Conservation (phyloP, 2,113 vertebrate genomes). For the Hippocampus barbouri region DNA sequence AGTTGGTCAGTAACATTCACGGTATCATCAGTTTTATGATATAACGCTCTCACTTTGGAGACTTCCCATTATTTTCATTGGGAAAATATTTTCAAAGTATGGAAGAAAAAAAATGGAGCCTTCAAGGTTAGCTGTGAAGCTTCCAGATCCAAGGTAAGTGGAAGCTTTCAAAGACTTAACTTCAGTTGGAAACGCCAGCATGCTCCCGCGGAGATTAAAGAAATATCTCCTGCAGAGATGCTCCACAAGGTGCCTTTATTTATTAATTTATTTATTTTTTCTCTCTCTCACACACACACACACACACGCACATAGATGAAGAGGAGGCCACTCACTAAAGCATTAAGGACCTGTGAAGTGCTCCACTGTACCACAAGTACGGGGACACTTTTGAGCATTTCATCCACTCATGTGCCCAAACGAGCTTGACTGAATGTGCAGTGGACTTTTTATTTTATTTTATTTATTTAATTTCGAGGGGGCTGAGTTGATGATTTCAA, state of each 20-base stretch:
- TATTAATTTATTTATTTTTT: too few relatives aligned
- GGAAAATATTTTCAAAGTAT: background rate
- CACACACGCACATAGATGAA: slow-evolving; percentile 7
- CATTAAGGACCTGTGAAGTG: slow-evolving; percentile 28
- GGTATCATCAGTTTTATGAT: background rate
- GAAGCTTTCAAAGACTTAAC: slow-evolving; percentile 39
- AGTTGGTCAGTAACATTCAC: background rate
- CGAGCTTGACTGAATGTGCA: background rate
- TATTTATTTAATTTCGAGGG: background rate
- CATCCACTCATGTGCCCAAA: background rate
- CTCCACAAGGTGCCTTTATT: slow-evolving; percentile 27
- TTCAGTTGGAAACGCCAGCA: slow-evolving; percentile 19
- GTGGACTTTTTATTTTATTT: background rate
- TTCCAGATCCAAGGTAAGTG: slow-evolving; percentile 31
- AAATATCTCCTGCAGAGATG: slow-evolving; percentile 21
- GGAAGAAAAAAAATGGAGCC: background rate
- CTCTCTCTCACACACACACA: background rate
- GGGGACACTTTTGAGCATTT: background rate
- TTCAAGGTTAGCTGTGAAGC: slow-evolving; percentile 41
- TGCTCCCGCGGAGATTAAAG: slow-evolving; percentile 47
- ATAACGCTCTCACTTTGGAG: background rate
- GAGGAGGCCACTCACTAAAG: slow-evolving; percentile 20
- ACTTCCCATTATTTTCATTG: background rate
- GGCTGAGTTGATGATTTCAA: background rate
- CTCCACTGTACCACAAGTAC: background rate